Conservation (phyloP, 2,113 vertebrate species). For the Lycaon pictus region DNA sequence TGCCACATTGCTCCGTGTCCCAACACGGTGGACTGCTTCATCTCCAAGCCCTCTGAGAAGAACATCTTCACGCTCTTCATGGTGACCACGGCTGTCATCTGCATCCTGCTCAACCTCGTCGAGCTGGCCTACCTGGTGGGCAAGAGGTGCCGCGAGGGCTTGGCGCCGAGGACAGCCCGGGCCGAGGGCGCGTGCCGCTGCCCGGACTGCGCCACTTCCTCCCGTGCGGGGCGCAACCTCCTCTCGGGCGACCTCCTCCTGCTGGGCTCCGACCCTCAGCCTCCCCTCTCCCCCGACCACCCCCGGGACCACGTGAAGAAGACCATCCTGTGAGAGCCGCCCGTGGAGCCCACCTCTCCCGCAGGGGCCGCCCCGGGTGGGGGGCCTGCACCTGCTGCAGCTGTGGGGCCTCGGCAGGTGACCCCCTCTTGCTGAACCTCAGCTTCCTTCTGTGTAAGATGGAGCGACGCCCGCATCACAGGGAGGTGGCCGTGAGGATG, state of each 20-base stretch:
- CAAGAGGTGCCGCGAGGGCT: conserved; percentile 89
- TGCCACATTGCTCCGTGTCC: conserved; percentile 93
- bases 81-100: conserved; percentile 91
- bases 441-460: background rate
- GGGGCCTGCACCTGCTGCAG: background rate
- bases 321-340: conserved; percentile 66
- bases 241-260: conserved; percentile 46
- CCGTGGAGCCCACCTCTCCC: background rate
- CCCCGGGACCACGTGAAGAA: conserved; percentile 45
- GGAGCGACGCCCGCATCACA: background rate
- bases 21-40: conserved; percentile 96
- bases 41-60: conserved; percentile 96
- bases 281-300: rapidly evolving
- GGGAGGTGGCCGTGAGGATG: background rate
- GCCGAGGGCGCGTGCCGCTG: rapidly evolving
- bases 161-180: rapidly evolving
- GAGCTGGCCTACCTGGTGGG: conserved; percentile 93
- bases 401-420: background rate
- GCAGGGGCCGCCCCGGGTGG: background rate
- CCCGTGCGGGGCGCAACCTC: conserved; percentile 8
- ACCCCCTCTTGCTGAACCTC: background rate
- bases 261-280: conserved; percentile 68
- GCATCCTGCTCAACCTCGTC: conserved; percentile 91
- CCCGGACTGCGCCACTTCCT: background rate
- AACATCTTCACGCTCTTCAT: conserved; percentile 98